Conservation (phyloP, 2,113 vertebrate genomes). For the Myiozetetes cayanensis region DNA sequence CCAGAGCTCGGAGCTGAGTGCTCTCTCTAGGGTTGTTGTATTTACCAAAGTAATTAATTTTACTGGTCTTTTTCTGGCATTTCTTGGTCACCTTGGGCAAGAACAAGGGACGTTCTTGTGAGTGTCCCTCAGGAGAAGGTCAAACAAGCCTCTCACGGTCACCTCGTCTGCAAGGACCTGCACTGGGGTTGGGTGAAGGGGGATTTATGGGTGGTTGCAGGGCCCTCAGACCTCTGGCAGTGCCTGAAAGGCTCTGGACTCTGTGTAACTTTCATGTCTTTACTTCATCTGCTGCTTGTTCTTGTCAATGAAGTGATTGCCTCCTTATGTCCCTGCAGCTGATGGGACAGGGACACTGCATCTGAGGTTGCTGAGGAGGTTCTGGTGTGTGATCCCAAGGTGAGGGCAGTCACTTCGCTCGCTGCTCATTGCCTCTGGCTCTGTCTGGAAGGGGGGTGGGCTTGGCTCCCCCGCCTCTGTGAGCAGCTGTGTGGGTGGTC, state of each 20-base stretch:
- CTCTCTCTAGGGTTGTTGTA: neutral
- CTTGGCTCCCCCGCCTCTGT: neutral
- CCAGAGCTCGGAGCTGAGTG: neutral
- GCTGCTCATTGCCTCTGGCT: neutral
- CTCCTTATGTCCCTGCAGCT: fast-evolving
- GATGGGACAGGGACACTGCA: neutral
- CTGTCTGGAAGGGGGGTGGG: neutral
- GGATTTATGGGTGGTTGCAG: neutral
- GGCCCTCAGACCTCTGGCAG: neutral
- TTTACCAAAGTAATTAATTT: neutral
- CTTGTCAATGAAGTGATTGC: neutral
- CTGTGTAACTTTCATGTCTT: neutral
- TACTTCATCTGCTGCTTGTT: neutral
- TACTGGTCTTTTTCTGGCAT: neutral
- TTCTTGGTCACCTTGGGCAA: neutral
- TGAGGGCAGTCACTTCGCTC: neutral
- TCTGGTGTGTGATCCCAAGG: fast-evolving
- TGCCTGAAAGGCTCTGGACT: fast-evolving
- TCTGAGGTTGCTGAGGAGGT: neutral
- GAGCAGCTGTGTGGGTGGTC: fast-evolving
- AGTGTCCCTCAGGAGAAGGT: fast-evolving
- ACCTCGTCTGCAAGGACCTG: neutral
- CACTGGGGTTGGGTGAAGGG: neutral
- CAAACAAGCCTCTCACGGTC: neutral
- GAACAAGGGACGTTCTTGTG: neutral